Percentiles rank a stretch among this genome's conserved stretches.
phyloP scores from a whole-genome alignment of 2,888 invertebrate genomes.

The Sesamia inferens region DNA sequence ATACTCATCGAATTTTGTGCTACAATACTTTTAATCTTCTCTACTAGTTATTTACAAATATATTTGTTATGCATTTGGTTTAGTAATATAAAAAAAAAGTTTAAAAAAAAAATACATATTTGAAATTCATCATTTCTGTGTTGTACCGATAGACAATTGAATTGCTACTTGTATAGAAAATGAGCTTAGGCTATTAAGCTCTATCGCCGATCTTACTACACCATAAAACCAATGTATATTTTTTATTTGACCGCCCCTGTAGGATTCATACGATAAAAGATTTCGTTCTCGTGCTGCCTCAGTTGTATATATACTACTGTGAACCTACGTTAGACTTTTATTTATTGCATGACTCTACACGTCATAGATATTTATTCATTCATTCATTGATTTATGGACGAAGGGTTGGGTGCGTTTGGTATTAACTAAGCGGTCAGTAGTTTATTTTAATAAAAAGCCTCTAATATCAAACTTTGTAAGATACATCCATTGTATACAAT shows the following conservation, averaged over 20 bases:
- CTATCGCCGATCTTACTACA: not conserved
- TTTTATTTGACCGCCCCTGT: not conserved
- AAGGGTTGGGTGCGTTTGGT: not conserved
- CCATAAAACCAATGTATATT: not conserved
- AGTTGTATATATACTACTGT: not conserved
- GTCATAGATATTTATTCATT: not conserved
- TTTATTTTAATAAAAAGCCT: not conserved
- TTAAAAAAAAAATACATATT: not conserved
- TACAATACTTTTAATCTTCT: not conserved
- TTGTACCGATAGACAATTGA: not conserved
- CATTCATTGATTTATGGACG: not conserved
- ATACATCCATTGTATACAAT: not conserved
- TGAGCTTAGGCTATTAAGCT: not conserved
- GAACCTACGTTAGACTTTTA: not conserved
- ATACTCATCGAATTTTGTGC: constrained; percentile 15
- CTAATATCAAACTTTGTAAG: not conserved
- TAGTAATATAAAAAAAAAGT: not conserved
- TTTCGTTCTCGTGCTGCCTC: not conserved
- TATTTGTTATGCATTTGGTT: not conserved
- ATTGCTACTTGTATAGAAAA: not conserved
- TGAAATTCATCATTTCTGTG: not conserved
- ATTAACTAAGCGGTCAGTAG: not conserved
- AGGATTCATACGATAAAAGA: not conserved
- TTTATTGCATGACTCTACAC: not conserved
- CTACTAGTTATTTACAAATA: not conserved